phyloP scores from a whole-genome alignment of 2,888 invertebrate genomes.

The Merodon equestris region DNA sequence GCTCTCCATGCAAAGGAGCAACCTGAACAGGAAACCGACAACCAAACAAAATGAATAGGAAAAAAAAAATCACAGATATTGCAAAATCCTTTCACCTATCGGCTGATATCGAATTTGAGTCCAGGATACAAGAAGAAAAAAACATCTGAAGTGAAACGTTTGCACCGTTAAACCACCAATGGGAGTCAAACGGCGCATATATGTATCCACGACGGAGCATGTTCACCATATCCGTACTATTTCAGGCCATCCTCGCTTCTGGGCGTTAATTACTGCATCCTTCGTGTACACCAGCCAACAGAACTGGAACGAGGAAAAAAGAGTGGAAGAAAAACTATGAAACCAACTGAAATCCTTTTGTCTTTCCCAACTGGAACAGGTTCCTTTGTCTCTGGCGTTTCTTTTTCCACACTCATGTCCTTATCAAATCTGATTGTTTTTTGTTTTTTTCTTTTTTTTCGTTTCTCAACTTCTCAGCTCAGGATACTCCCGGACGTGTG shows the following conservation, averaged over 20 bases:
- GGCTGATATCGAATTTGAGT: slow-evolving; percentile 63
- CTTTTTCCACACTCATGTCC: slow-evolving; percentile 57
- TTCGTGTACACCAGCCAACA: slow-evolving; percentile 30
- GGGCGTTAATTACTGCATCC: slow-evolving; percentile 69
- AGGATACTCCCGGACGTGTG: too few relatives aligned
- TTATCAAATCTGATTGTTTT: slow-evolving; percentile 40
- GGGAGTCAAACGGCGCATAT: slow-evolving; percentile 56
- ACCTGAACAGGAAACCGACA: slow-evolving; percentile 12
- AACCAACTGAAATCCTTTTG: slow-evolving; percentile 53
- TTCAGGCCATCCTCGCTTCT: slow-evolving; percentile 66
- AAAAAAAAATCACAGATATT: slow-evolving; percentile 16
- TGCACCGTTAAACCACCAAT: slow-evolving; percentile 66
- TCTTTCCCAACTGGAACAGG: slow-evolving; percentile 14
- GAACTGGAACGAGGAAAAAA: background rate
- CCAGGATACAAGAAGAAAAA: slow-evolving; percentile 13
- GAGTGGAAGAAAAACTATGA: slow-evolving; percentile 24
- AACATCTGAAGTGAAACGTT: slow-evolving; percentile 32
- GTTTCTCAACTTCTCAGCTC: too few relatives aligned
- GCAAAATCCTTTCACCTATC: slow-evolving; percentile 56
- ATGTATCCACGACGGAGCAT: slow-evolving; percentile 43
- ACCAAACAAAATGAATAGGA: background rate
- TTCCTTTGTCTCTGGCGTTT: slow-evolving; percentile 24
- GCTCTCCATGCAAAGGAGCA: slow-evolving; percentile 57
- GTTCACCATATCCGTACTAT: slow-evolving; percentile 48
- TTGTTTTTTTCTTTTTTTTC: slow-evolving; percentile 7